phyloP scores from a whole-genome alignment of 2,888 invertebrate genomes.

The Halocaridina rubra region DNA sequence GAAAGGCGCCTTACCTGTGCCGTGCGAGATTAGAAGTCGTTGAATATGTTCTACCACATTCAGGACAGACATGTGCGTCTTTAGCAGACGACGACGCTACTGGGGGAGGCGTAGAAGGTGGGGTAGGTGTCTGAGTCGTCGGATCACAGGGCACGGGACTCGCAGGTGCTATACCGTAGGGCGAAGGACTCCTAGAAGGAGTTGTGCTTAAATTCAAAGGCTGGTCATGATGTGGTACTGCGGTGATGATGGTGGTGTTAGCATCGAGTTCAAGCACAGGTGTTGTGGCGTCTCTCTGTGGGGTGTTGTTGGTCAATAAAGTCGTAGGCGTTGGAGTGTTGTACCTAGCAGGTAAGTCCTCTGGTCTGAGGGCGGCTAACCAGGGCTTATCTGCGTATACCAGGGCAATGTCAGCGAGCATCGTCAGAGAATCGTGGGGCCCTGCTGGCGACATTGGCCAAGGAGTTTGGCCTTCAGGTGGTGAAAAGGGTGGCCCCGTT shows the following conservation, averaged over 20 bases:
- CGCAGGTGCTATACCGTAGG: too few species aligned
- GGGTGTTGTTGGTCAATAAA: background rate
- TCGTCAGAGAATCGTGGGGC: conserved; percentile 56
- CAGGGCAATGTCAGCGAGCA: conserved; percentile 60
- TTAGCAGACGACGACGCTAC: conserved; percentile 15
- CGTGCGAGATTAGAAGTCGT: conserved; percentile 72
- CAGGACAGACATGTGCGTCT: conserved; percentile 64
- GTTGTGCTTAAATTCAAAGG: conserved; percentile 53
- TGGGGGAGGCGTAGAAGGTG: conserved; percentile 39
- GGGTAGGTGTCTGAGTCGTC: conserved; percentile 14
- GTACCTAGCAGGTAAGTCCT: conserved; percentile 41
- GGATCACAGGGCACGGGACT: too few species aligned
- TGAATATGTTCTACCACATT: conserved; percentile 72
- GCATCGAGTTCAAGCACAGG: conserved; percentile 47
- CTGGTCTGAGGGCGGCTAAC: conserved; percentile 38
- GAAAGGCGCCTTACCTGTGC: conserved; percentile 70
- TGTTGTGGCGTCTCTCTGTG: background rate
- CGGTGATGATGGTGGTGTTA: conserved; percentile 47
- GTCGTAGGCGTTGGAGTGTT: conserved; percentile 29
- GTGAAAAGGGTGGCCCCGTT: conserved; percentile 5
- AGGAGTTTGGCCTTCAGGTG: conserved; percentile 25
- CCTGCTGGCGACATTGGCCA: conserved; percentile 42
- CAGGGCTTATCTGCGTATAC: conserved; percentile 56
- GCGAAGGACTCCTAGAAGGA: conserved; percentile 34
- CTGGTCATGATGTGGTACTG: conserved; percentile 30